Evolutionary conservation across 2,797 vertebrate species (phyloP).

Genomic region (Otus scops): DNA sequence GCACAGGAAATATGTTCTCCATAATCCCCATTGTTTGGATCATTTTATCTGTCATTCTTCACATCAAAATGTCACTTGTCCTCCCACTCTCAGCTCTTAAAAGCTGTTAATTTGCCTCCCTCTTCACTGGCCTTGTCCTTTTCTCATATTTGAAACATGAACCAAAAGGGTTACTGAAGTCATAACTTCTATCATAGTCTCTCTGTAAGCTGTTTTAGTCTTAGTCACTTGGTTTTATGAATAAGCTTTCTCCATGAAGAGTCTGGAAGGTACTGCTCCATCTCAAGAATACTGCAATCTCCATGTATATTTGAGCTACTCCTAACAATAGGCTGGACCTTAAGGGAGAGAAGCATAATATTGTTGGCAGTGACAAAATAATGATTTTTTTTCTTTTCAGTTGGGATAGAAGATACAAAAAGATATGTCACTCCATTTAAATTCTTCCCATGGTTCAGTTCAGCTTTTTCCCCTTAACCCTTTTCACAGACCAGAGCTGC

Average conservation of each 20-base stretch:
- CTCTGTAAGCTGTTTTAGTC: neutral
- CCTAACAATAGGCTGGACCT: neutral
- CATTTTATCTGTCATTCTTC: slow-evolving; percentile 28
- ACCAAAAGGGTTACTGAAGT: neutral
- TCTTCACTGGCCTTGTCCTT: neutral
- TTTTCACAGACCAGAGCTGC: neutral
- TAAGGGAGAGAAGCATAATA: neutral
- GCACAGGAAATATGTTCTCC: slow-evolving; percentile 14
- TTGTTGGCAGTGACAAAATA: neutral
- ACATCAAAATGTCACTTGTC: neutral
- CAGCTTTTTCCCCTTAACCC: neutral
- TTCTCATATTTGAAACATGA: neutral
- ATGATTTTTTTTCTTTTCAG: neutral
- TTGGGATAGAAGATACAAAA: neutral
- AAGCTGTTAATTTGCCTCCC: slow-evolving; percentile 31
- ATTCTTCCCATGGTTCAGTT: neutral
- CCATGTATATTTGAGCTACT: neutral
- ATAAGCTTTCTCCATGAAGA: neutral
- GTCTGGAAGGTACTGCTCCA: neutral
- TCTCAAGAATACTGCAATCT: neutral
- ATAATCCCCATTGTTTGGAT: slow-evolving; percentile 23
- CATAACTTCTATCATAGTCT: neutral
- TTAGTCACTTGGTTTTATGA: neutral
- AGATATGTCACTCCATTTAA: neutral
- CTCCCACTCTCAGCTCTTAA: slow-evolving; percentile 35